Evolutionary conservation across 2,888 invertebrate genomes (phyloP), one percentile per base, ranked within the genome.

Genomic region (Hedychridium roseum): DNA sequence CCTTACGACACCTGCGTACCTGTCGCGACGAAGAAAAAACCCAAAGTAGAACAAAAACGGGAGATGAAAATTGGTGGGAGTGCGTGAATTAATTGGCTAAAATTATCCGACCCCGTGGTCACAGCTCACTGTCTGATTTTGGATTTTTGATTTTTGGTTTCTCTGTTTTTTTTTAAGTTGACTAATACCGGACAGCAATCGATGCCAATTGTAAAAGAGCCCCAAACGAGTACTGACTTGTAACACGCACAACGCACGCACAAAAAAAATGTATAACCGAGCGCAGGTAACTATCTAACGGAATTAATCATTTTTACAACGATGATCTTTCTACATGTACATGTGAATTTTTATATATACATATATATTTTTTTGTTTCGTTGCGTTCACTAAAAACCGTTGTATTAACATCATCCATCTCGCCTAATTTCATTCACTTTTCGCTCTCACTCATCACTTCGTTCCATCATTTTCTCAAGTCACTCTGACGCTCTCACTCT

Each of bases 201-300:
- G 72, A 70, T 71, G 76, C 71, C 74, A 72, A 76, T 69, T 70
- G 71, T 75, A 68, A 76, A 74, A 77, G 74, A 76, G 72, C 70
- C 73, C 70, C 75, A 76, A 71, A 75, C 73, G 71, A 73, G 75
- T 75, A 76, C 76, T 75, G 77, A 76, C 71, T 78, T 76, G 76
- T 77, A 77, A 77, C 67, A 76, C 70, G 75, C 70, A 76, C 76
- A 73, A 74, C 74, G 71, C 68, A 74, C 74, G 71, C 70, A 75
- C 70, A 76, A 73, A n/a, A n/a, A n/a, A n/a, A 68, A 73, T 71
- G 70, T 70, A 68, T 71, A 75, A 74, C 74, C 70, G 73, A 75
- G 67, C 68, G 64, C 74, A 77, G 76, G 76, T 77, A 77, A 77
- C 66, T 77, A 76, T 76, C 73, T 76, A 75, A 74, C 76, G 68